Evolutionary conservation across 2,113 vertebrate genomes (phyloP), one percentile per base, ranked within the genome.

Genomic region (Pangasianodon gigas): DNA sequence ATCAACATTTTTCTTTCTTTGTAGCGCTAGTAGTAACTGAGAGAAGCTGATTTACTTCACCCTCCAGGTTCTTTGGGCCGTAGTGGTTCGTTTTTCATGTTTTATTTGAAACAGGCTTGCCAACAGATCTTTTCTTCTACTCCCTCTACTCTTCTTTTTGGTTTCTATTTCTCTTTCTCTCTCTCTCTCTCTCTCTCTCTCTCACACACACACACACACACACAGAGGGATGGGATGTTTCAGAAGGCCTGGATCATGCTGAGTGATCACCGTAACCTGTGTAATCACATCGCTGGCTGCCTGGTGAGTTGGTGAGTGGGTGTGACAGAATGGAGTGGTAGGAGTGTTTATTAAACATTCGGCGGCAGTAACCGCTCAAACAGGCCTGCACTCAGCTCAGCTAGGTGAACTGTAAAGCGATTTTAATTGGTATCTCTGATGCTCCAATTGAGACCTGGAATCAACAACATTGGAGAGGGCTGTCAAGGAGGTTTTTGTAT

Each of bases 271-370:
- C 2, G 41, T 62, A 65, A 65, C 56, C 19, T 84, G 83, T 84
- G 56, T 46, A 84, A 60, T 84, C n/a, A 84, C 37, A 84, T 46
- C 37, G 11, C 56, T 62, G 37, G 56, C 32, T 62, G 32, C 58
- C 87, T 51, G 77, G 54, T 56, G 85, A 60, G 54, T n/a, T n/a
- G 29, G 69, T 46, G 26, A 29, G 48, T 58, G n/a, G 54, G 86
- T 62, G 71, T 75, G 71, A 58, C 6, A 4, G 87, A 69, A 77
- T 88, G 75, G 52, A 32, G 58, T 88, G 58, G 19, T 29, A 67
- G 52, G 58, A 26, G 29, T 52, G 65, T 44, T 88, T 88, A 91
- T 91, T 82, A 87, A 90, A 87, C 67, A 91, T 90, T 91, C 84
- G 84, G 44, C 48, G 41, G n/a, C 54, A 69, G 14, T 37, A 80